Base-by-base conservation (phyloP, 2,888 invertebrate species). In the Pseudoips prasinana region DNA sequence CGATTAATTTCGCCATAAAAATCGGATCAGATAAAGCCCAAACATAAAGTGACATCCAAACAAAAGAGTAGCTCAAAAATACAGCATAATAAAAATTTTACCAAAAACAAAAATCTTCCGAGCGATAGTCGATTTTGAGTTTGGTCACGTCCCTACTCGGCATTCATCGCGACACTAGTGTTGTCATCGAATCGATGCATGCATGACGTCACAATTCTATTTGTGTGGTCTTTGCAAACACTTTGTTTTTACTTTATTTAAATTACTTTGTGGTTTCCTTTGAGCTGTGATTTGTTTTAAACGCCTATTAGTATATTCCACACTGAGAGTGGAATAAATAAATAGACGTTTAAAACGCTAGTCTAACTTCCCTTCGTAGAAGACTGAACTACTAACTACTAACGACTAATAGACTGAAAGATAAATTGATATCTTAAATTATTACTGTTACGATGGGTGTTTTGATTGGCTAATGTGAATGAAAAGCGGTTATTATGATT, bases 141-240 rank as follows among this genome's bases (percentile, higher is more conserved):
- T 60, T 10, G 7, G 33, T 46, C 71, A 67, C 71, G 67, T 64
- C 54, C 36, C 53, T 57, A 68, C 45, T 69, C 51, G 41, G 58
- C 59, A 67, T 65, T 46, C 55, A 52, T 25, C 26, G 47, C 54
- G 37, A 26, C 34, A 29, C 33, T 50, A 43, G 55, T 60, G 57
- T 48, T 58, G 61, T 59, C 59, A 59, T 48, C 51, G 39, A 41
- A 59, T 47, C 43, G 48, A 41, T 53, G 58, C 52, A 55, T 29
- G 7, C 26, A 30, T 75, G 73, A 73, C 73, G 70, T 71, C 69
- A 73, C 14, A 1, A 9, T 22, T 22, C 56, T 47, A 33, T 56
- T 46, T 68, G 65, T 73, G 69, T 69, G 74, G 73, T 69, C 68
- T 42, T 33, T 33, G 54, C 48, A 33, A 46, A 49, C 51, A 20